phyloP scores from a whole-genome alignment of 37 sponge, comb jelly and placozoan genomes.

The Axinella damicornis region DNA sequence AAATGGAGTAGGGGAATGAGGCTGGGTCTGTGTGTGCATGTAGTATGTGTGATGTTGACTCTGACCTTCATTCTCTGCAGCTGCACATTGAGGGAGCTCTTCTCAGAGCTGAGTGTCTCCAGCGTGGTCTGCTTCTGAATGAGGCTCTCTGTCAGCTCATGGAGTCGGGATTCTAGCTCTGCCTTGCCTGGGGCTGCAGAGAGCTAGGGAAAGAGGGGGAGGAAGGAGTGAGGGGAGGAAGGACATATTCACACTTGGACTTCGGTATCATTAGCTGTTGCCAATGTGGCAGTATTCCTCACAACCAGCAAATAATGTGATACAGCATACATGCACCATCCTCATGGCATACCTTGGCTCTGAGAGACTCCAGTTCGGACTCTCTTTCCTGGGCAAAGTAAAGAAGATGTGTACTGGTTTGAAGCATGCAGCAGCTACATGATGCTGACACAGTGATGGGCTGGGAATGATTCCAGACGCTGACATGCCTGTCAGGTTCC shows the following conservation, averaged over 20 bases:
- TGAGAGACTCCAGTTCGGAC: constrained; percentile 13
- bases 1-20: not conserved
- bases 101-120: constrained; percentile 84
- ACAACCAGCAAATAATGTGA: no score
- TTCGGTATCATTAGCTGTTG: not conserved
- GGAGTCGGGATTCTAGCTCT: constrained; percentile 72
- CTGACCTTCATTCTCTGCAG: constrained; percentile 73
- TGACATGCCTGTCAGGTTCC: not conserved
- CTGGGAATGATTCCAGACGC: no score
- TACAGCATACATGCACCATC: no score
- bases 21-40: not conserved
- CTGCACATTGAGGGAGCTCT: constrained; percentile 68
- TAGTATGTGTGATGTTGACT: not conserved
- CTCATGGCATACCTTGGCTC: constrained; percentile 21
- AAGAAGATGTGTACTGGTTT: not conserved
- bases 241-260: not conserved
- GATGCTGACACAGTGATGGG: no score
- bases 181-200: constrained; percentile 10
- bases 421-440: not conserved
- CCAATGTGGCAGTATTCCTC: not conserved
- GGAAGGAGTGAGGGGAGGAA: not conserved
- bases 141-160: constrained; percentile 85
- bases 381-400: constrained; percentile 25
- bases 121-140: constrained; percentile 87
- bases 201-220: not conserved